A percentile compares a stretch with the other conserved stretches of the same genome.
These are phyloP conservation scores for Oryctes rhinoceros DNA, from an alignment of 1,140 invertebrate species.

Conservation along the genomic window DNA sequence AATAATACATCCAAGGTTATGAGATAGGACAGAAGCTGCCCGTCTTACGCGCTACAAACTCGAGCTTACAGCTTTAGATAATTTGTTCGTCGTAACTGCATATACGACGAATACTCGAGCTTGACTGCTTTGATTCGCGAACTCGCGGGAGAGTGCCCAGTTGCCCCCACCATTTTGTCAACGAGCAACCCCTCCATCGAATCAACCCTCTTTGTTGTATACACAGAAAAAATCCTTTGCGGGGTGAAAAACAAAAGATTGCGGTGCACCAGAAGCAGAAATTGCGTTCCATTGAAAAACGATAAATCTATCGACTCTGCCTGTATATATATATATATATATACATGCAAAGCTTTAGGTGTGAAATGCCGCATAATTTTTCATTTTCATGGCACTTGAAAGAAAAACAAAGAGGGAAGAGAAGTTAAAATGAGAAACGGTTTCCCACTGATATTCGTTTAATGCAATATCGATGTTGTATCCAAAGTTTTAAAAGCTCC, in stretches of 20 bases:
- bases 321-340: neutral
- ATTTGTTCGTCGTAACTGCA: neutral
- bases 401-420: neutral
- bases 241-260: slow-evolving; percentile 22
- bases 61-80: slow-evolving; percentile 24
- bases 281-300: slow-evolving; percentile 24
- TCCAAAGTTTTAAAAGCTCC: slow-evolving; percentile 20
- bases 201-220: slow-evolving; percentile 30
- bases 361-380: slow-evolving; percentile 14
- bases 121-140: slow-evolving; percentile 36
- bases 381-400: neutral
- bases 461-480: slow-evolving; percentile 37
- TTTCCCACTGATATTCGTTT: slow-evolving; percentile 27
- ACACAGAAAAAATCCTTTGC: slow-evolving; percentile 28
- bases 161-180: slow-evolving; percentile 22
- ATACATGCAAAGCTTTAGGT: neutral
- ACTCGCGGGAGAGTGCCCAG: slow-evolving; percentile 19
- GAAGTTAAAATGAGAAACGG: slow-evolving; percentile 30
- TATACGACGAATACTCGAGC: slow-evolving; percentile 24
- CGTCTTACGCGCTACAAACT: neutral
- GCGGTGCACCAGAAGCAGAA: slow-evolving; percentile 32
- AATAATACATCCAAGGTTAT: neutral
- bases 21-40: neutral
- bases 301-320: neutral
- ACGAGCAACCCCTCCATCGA: slow-evolving; percentile 6